phyloP scores from a whole-genome alignment of 2,113 vertebrate genomes.

The Anoplopoma fimbria region DNA sequence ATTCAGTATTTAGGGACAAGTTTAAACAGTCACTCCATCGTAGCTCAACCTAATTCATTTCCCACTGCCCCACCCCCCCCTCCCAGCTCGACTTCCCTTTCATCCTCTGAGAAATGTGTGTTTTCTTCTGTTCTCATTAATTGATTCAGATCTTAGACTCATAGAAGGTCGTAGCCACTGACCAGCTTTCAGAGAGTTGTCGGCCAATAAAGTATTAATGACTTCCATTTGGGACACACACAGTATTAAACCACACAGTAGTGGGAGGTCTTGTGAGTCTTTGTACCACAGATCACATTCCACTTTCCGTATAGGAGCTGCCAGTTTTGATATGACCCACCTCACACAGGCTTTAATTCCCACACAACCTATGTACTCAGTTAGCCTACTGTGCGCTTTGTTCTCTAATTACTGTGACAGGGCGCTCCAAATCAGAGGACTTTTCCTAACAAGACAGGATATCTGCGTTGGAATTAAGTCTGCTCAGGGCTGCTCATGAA shows the following conservation, averaged over 20 bases:
- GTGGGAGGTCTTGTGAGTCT: conserved; percentile 53
- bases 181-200: conserved; percentile 45
- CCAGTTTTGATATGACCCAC: conserved; percentile 57
- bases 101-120: conserved; percentile 57
- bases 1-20: conserved; percentile 70
- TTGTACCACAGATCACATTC: conserved; percentile 54
- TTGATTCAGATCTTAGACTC: conserved; percentile 50
- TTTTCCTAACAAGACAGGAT: conserved; percentile 34
- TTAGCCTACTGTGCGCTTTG: conserved; percentile 44
- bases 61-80: background rate
- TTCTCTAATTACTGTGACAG: conserved; percentile 39
- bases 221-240: conserved; percentile 46
- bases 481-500: conserved; percentile 23
- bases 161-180: conserved; percentile 37
- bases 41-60: conserved; percentile 40
- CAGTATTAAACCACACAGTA: conserved; percentile 30
- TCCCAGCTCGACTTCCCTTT: conserved; percentile 39
- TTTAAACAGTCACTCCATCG: conserved; percentile 64
- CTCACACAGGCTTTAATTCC: conserved; percentile 62
- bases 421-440: conserved; percentile 11
- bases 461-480: conserved; percentile 21
- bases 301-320: conserved; percentile 39
- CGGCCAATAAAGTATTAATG: conserved; percentile 61
- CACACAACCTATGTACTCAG: conserved; percentile 37
- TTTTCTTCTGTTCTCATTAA: conserved; percentile 48